Percentiles rank a stretch among this genome's conserved stretches.
Conservation (phyloP, 2,113 vertebrate species). For the Scalopus aquaticus region DNA sequence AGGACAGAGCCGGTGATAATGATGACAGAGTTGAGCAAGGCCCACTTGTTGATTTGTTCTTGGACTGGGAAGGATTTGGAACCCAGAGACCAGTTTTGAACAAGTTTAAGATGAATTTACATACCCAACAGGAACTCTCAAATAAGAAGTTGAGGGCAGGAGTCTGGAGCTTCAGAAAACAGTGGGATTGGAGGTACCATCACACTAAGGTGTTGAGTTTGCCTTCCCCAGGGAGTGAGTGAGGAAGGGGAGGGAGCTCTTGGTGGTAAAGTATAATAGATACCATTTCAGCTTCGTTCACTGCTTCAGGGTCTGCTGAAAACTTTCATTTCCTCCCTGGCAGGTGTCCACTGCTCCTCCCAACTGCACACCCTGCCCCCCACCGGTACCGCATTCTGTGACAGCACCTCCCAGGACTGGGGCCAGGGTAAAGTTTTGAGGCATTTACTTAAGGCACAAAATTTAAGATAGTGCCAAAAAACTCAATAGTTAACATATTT, state of each 20-base stretch:
- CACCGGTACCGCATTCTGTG: too few species aligned
- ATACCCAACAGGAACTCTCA: neutral
- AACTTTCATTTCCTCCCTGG: too few species aligned
- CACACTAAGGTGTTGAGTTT: neutral
- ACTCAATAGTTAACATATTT: neutral
- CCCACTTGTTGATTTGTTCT: neutral
- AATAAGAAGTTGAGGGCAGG: neutral
- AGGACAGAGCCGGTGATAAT: neutral
- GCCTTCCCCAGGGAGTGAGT: neutral
- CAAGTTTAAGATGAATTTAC: neutral
- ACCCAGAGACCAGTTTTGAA: neutral
- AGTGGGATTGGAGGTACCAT: too few species aligned
- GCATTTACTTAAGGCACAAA: neutral
- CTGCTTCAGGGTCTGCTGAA: neutral
- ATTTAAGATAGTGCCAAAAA: neutral
- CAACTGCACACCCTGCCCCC: too few species aligned
- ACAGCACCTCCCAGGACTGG: neutral
- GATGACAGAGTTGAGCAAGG: neutral
- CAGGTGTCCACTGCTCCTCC: rapidly evolving
- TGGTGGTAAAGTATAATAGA: neutral
- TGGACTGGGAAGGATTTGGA: neutral
- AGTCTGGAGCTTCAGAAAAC: neutral
- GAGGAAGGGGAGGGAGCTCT: neutral
- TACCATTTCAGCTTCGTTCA: neutral
- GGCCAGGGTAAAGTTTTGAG: neutral